Percentiles rank a stretch among this genome's conserved stretches.
Conservation (phyloP, 1,140 invertebrate genomes). For the Leguminivora glycinivorella region DNA sequence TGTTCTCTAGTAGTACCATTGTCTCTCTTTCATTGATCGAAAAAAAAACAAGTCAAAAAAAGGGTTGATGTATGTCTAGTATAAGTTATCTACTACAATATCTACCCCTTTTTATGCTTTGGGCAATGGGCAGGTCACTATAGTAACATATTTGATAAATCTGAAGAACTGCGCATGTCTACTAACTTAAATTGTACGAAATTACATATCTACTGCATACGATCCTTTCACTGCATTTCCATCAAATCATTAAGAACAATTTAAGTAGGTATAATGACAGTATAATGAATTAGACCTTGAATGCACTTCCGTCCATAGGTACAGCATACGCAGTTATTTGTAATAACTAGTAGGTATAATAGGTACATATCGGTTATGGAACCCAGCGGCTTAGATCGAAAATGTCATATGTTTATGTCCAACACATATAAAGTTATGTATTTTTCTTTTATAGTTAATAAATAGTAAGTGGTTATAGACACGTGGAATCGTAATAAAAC, state of each 20-base stretch:
- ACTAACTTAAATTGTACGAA: no score
- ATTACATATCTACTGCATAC: neutral
- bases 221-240: neutral
- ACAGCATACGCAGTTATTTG: neutral
- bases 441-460: neutral
- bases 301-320: slow-evolving; percentile 18
- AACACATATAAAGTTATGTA: neutral
- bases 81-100: no score
- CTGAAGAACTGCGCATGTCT: no score
- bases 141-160: neutral
- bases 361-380: neutral
- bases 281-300: neutral
- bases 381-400: neutral
- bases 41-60: no score
- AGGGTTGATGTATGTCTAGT: no score
- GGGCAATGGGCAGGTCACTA: no score
- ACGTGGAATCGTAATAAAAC: neutral
- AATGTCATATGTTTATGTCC: neutral
- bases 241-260: neutral
- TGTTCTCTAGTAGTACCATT: no score
- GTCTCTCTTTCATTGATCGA: no score
- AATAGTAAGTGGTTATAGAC: neutral
- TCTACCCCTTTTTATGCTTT: no score
- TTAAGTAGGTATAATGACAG: neutral
- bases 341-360: neutral